Evolutionary conservation across 1,140 invertebrate genomes (phyloP).

Genomic region (Conus ventricosus): DNA sequence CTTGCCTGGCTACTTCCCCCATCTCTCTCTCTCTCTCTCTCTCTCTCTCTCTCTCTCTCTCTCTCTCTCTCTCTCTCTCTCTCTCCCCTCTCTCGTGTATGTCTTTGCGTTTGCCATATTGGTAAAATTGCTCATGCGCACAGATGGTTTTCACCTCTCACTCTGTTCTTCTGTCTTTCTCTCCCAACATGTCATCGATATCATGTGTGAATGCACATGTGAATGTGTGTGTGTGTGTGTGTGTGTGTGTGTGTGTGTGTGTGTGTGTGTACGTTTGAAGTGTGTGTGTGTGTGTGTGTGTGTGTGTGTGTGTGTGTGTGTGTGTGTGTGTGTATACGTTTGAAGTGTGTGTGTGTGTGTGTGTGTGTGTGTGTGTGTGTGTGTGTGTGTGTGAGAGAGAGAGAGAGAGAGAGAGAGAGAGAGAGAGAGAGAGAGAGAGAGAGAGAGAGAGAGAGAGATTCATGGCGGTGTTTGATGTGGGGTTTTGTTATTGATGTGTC

Average conservation of each 20-base stretch:
- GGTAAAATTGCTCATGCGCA: not conserved
- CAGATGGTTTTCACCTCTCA: not conserved
- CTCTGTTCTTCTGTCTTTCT: not conserved
- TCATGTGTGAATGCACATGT: not conserved
- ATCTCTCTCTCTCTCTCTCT: not conserved
- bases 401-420: too few species aligned
- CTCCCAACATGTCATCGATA: not conserved
- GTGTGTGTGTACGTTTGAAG: constrained; percentile 33
- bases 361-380: constrained; percentile 30
- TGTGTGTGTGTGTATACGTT: constrained; percentile 36
- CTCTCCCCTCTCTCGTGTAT: too few species aligned
- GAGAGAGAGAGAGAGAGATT: too few species aligned
- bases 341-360: constrained; percentile 46
- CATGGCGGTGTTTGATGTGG: too few species aligned
- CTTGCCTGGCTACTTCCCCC: not conserved
- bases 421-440: too few species aligned
- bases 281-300: constrained; percentile 43
- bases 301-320: not conserved
- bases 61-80: constrained; percentile 17
- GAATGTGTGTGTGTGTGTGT: not conserved
- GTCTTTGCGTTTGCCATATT: not conserved
- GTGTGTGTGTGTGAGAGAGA: too few species aligned
- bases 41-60: constrained; percentile 8
- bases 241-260: not conserved
- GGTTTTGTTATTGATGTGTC: too few species aligned